Conservation (phyloP, 1,140 invertebrate genomes). For the Elymnias hypermnestra region DNA sequence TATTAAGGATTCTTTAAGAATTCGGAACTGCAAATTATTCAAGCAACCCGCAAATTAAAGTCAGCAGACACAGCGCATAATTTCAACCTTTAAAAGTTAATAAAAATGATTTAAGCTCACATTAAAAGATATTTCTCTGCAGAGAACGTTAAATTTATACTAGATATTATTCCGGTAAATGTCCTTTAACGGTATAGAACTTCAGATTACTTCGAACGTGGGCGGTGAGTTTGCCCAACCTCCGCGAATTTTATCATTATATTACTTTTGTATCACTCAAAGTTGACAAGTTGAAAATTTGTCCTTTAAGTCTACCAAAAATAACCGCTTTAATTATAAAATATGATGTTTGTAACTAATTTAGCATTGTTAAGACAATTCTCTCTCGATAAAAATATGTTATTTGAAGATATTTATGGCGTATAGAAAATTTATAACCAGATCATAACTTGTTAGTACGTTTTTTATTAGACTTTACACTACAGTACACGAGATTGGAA, state of each 20-base stretch:
- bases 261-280: too few species aligned
- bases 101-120: conserved; percentile 67
- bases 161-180: conserved; percentile 48
- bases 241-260: neutral
- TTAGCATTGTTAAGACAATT: too few species aligned
- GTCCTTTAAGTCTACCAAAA: too few species aligned
- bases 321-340: too few species aligned
- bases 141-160: conserved; percentile 53
- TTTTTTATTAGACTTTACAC: too few species aligned
- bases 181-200: conserved; percentile 35
- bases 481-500: too few species aligned
- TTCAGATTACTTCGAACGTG: neutral
- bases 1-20: neutral
- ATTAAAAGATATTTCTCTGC: conserved; percentile 55
- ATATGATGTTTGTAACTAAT: too few species aligned
- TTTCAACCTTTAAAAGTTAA: conserved; percentile 62
- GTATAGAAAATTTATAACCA: too few species aligned
- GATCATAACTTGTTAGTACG: too few species aligned
- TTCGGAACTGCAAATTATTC: conserved; percentile 4
- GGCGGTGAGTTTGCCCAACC: neutral
- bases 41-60: conserved; percentile 39
- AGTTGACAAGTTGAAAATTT: too few species aligned
- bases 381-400: too few species aligned
- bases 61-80: conserved; percentile 42
- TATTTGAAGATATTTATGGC: too few species aligned